Percentiles rank a stretch among this genome's conserved stretches.
phyloP scores from a whole-genome alignment of 2,888 invertebrate genomes.

The Fragum fragum region DNA sequence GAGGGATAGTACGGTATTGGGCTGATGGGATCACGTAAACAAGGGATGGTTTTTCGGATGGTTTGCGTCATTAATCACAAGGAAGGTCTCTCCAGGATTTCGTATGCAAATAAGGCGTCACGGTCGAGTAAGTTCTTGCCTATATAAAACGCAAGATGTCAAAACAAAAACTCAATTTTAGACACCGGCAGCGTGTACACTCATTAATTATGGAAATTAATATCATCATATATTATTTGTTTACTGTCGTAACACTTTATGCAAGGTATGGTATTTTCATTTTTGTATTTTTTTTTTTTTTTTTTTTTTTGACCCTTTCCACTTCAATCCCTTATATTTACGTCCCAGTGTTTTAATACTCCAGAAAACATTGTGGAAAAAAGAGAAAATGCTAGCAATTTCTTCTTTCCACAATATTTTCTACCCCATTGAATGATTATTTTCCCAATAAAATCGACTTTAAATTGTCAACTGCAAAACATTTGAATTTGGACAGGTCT shows the following conservation, averaged over 20 bases:
- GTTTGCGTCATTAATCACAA: not conserved
- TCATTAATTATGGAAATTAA: not conserved
- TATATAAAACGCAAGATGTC: slow-evolving; percentile 19
- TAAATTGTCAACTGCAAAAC: too few species aligned
- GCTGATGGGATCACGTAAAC: too few species aligned
- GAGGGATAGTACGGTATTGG: too few species aligned
- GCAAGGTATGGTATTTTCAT: not conserved
- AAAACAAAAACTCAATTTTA: not conserved
- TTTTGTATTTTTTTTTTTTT: not conserved
- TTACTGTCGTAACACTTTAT: not conserved
- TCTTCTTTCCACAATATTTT: too few species aligned
- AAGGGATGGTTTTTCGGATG: not conserved
- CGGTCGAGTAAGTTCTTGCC: not conserved
- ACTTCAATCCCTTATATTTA: too few species aligned
- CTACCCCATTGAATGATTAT: too few species aligned
- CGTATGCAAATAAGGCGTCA: not conserved
- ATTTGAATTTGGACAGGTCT: too few species aligned
- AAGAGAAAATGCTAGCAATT: too few species aligned
- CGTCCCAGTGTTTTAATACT: too few species aligned
- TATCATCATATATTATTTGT: not conserved
- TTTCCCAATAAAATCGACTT: too few species aligned
- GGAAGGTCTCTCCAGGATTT: not conserved
- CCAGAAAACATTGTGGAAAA: too few species aligned
- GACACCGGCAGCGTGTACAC: slow-evolving; percentile 2
- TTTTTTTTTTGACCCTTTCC: too few species aligned